Evolutionary conservation across 2,113 vertebrate genomes (phyloP), one percentile per base, ranked within the genome.

Genomic region (Oreocharis arfaki): DNA sequence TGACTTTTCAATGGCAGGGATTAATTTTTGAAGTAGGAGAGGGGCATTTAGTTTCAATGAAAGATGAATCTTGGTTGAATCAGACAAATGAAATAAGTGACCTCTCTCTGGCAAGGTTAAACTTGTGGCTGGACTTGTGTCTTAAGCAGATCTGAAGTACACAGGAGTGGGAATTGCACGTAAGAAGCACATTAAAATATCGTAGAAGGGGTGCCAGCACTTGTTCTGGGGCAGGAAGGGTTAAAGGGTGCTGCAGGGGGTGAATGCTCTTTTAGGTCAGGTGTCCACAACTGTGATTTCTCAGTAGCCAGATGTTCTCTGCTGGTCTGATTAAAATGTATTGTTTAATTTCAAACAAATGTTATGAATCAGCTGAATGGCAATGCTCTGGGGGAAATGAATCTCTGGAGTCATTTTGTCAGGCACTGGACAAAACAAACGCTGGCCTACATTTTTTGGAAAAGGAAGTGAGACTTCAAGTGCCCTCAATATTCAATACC

Each of bases 31-130:
- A 68, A 89, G 82, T 46, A 10, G 33, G 4, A 33, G 35, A 64
- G 63, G 76, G 63, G 44, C 82, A n/a, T 74, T 93, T 71, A 1
- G 22, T 86, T 42, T 41, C 79, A 71, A 11, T 28, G 83, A 30
- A 47, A 47, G 85, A 65, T 78, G 60, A 30, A 88, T 64, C 27
- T 21, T 69, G 93, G 65, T 77, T 74, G 91, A 90, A 69, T 71
- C 60, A 80, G 56, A 88, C 90, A 95, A 94, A 92, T 90, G 73
- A 77, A 96, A 24, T 44, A 30, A 42, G 82, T 90, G 96, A 90
- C 93, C 85, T 96, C 85, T 79, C 1, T 71, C 90, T 81, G 79
- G 65, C 68, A 42, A 69, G 93, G 90, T 79, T 73, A 22, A 5
- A 21, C 75, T 74, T 46, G 52, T 24, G 60, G 76, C 56, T 80